Base-by-base conservation (phyloP, 2,797 vertebrate genomes). In the Phylloscopus collybita region DNA sequence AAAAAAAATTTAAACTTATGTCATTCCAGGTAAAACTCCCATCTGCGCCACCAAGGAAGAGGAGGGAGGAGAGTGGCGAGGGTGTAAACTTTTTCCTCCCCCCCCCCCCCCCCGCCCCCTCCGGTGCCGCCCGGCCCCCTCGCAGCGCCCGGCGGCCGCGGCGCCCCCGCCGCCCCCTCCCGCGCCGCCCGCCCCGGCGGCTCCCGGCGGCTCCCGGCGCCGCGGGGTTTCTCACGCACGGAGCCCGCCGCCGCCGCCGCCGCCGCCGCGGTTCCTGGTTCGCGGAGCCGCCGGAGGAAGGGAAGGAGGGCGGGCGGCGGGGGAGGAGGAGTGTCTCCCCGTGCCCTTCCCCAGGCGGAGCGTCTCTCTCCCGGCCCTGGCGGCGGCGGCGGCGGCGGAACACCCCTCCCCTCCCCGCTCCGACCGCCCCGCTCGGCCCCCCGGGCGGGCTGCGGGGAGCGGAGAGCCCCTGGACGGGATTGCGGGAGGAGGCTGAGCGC, bases 81-180 rank as follows among this genome's bases (percentile, higher is more conserved):
- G 92, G 94, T 86, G 92, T 71, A 94, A 97, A 97, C 95, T 97
- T 97, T 97, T 94, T 80, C 73, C 72, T 57, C 38, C 38, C 38
- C 38, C 38, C 38, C 38, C 38, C 32, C 51, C 59, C 51, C 65
- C 45, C 65, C 65, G n/a, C 65, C 65, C 65, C 65, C 65, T 69
- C 34, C 27, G 47, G 53, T 50, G 51, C 61, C 9, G 65, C 36
- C 53, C 79, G 56, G 69, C 34, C 61, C 51, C 60, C 80, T 80
- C 64, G 59, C 86, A 59, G 80, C 62, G 73, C 83, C 84, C 82
- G 89, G 65, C 71, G 69, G 87, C 86, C 65, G 87, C 76, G 40
- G 86, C 82, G 59, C 45, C 79, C 75, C 84, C 67, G 51, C 79
- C 94, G 74, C 88, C 94, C 72, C 76, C 44, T 51, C 65, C 66